Percentiles rank a stretch among this genome's conserved stretches.
Evolutionary conservation across 2,797 vertebrate species (phyloP).

Genomic region (Synanceia verrucosa): DNA sequence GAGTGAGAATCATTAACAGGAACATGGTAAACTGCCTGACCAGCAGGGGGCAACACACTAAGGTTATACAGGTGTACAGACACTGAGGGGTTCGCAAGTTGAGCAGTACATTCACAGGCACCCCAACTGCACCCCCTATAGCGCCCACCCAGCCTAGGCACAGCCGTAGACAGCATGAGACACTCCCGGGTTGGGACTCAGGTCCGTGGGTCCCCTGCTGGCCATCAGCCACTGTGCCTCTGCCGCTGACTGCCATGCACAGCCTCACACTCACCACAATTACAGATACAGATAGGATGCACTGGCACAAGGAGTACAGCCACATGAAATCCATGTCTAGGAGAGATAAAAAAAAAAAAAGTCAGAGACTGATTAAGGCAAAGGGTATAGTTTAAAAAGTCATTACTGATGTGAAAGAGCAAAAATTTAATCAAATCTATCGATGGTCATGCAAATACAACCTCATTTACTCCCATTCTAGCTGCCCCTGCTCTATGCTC

Average conservation of each 20-base stretch:
- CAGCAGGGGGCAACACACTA: conserved; percentile 83
- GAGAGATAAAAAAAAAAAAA: conserved; percentile 2
- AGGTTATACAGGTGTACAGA: conserved; percentile 84
- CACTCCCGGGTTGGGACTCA: conserved; percentile 36
- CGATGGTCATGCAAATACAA: conserved; percentile 30
- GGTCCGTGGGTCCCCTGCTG: conserved; percentile 13
- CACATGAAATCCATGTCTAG: conserved; percentile 74
- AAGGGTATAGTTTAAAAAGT: conserved; percentile 9
- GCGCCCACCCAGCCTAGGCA: conserved; percentile 82
- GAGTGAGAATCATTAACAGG: conserved; percentile 81
- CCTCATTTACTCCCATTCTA: conserved; percentile 17
- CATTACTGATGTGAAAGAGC: conserved; percentile 5
- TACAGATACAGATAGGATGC: conserved; percentile 65
- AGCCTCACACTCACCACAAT: conserved; percentile 75
- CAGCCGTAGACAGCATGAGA: conserved; percentile 77
- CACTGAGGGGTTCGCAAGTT: conserved; percentile 80
- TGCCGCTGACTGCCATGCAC: conserved; percentile 61
- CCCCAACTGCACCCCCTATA: conserved; percentile 72
- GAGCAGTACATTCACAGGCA: conserved; percentile 80
- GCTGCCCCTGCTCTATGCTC: conserved; percentile 17
- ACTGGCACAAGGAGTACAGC: conserved; percentile 76
- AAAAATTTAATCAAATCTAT: conserved; percentile 4
- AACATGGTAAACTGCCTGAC: conserved; percentile 85
- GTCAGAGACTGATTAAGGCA: conserved; percentile 1
- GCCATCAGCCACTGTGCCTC: not conserved